Base-by-base conservation (phyloP, 2,888 invertebrate species). In the Nebria brevicollis region DNA sequence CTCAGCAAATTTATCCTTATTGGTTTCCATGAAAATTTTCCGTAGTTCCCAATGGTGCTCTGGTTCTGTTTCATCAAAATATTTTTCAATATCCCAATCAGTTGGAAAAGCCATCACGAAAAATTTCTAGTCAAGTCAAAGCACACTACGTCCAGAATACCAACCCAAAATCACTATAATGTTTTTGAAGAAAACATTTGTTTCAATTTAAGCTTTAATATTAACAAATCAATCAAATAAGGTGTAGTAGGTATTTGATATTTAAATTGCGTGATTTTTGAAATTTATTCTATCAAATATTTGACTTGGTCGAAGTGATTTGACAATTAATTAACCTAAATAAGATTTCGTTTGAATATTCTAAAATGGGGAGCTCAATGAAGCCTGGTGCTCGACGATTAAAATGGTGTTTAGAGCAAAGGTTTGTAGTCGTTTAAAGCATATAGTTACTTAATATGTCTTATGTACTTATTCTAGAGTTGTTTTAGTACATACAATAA, bases 11-110 rank as follows among this genome's bases (percentile, higher is more conserved):
- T 92, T 93, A 10, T 94, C 92, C 85, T 94, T 93, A 87, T 98
- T 96, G 1, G 93, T 91, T 75, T 92, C 85, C 91, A 98, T 93
- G 88, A 98, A 98, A 83, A 92, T 92, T 75, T 92, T 92, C 10
- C 96, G 91, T 25, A 98, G 91, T 83, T 94, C 93, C 98, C 98
- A 98, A 85, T 98, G 98, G 83, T 97, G 95, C 65, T 96, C 95
- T 43, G 96, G 95, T 88, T 98, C 98, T 85, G 95, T 94, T 83
- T 94, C 96, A 10, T 93, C 93, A 85, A 93, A 93, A 80, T 95
- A 92, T 5, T 92, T 89, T 54, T 96, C 95, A 1, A 96, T 90
- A 85, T 96, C 93, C 95, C 95, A 96, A 84, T 91, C 90, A 13
- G 86, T 86, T 25, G 88, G 84, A 84, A 85, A 88, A 70, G 75